Percentiles rank a stretch among this genome's conserved stretches.
These are phyloP conservation scores for Drosophila colorata DNA, from an alignment of 2,888 invertebrate genomes.

Conservation along the genomic window DNA sequence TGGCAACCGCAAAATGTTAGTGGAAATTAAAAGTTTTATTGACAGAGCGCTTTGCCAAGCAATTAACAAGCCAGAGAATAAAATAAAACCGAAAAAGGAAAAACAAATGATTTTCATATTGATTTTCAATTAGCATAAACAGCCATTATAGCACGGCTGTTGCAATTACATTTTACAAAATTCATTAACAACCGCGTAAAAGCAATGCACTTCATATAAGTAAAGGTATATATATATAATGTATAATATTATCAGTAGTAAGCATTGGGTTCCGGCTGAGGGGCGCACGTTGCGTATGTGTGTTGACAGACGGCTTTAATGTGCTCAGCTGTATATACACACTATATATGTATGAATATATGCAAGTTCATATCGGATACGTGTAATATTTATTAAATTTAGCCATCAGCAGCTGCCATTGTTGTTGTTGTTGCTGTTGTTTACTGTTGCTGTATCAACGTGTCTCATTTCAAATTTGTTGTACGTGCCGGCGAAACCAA, in stretches of 20 bases:
- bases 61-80: conserved; percentile 17
- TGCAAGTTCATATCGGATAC: conserved; percentile 30
- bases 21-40: conserved; percentile 9
- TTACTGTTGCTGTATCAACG: conserved; percentile 43
- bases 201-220: not conserved
- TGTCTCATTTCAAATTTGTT: conserved; percentile 70
- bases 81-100: conserved; percentile 1
- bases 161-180: conserved; percentile 42
- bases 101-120: conserved; percentile 39
- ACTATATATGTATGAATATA: conserved; percentile 1
- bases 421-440: conserved; percentile 22
- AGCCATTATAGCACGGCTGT: conserved; percentile 48
- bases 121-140: conserved; percentile 64
- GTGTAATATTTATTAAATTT: conserved; percentile 68
- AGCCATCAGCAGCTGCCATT: conserved; percentile 56
- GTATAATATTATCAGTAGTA: conserved; percentile 16
- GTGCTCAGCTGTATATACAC: conserved; percentile 8
- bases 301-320: conserved; percentile 53
- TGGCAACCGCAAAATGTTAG: conserved; percentile 15
- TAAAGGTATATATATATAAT: conserved; percentile 1
- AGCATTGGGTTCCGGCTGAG: conserved; percentile 21
- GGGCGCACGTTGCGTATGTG: conserved; percentile 42
- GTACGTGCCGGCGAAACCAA: conserved; percentile 67
- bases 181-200: conserved; percentile 37
- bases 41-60: not conserved